A percentile compares a stretch with the other conserved stretches of the same genome.
Evolutionary conservation across 64 coral and sea anemone species (phyloP).

Genomic region (Catalaphyllia jardinei): DNA sequence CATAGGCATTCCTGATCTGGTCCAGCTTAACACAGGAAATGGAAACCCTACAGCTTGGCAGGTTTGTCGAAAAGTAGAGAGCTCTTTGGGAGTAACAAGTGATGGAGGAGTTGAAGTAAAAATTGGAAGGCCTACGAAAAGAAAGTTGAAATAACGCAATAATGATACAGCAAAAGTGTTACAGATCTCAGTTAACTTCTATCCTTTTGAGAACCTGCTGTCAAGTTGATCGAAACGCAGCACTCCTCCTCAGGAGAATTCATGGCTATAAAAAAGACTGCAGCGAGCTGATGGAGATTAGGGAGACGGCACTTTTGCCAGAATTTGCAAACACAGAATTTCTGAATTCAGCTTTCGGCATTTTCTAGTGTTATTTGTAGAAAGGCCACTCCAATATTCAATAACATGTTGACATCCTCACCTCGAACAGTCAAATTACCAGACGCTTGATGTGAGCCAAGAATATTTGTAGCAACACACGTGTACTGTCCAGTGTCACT

Average conservation of each 20-base stretch:
- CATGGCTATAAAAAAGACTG: too few relatives aligned
- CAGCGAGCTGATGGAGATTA: too few relatives aligned
- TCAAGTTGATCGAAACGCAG: too few relatives aligned
- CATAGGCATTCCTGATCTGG: background rate
- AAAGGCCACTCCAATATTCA: too few relatives aligned
- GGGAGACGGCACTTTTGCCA: too few relatives aligned
- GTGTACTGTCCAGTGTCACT: slow-evolving; percentile 39
- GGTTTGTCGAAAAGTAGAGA: background rate
- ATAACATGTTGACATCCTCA: background rate
- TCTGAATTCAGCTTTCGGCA: too few relatives aligned
- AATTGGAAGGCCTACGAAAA: slow-evolving; percentile 13
- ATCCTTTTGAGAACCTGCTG: too few relatives aligned
- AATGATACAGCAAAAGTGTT: too few relatives aligned
- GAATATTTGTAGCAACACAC: slow-evolving; percentile 32
- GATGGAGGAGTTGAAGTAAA: slow-evolving; percentile 11
- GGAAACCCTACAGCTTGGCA: slow-evolving; percentile 43
- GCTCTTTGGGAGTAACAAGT: slow-evolving; percentile 1
- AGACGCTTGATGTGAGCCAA: background rate
- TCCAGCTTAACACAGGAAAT: slow-evolving; percentile 25
- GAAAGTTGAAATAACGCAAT: background rate
- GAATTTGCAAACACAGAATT: too few relatives aligned
- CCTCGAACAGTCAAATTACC: slow-evolving; percentile 22
- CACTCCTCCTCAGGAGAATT: too few relatives aligned
- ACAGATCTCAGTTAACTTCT: too few relatives aligned
- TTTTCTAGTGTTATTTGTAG: background rate